Conservation (phyloP, 2,888 invertebrate genomes). For the Harpalus rufipes region DNA sequence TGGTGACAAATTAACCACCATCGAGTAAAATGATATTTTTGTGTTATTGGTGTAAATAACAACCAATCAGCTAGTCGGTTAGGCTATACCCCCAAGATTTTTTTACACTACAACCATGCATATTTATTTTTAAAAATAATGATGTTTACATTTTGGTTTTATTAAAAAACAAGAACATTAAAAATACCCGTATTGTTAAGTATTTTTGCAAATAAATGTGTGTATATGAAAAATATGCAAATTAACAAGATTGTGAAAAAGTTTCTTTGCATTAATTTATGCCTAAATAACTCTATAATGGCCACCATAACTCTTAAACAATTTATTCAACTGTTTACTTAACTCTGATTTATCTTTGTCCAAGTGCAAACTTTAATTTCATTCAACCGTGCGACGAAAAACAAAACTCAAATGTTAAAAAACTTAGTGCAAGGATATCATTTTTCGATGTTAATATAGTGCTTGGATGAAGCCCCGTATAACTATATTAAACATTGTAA, state of each 20-base stretch:
- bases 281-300: constrained; percentile 37
- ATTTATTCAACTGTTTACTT: constrained; percentile 44
- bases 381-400: constrained; percentile 1
- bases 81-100: too few relatives aligned
- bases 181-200: background rate
- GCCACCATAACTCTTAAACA: constrained; percentile 25
- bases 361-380: constrained; percentile 43
- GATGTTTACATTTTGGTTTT: background rate
- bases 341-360: constrained; percentile 8
- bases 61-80: too few relatives aligned
- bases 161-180: background rate
- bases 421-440: constrained; percentile 28
- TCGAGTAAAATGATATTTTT: too few relatives aligned
- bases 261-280: constrained; percentile 24
- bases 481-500: constrained; percentile 59
- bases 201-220: background rate
- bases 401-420: constrained; percentile 37
- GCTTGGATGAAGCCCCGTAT: constrained; percentile 52
- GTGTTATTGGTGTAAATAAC: too few relatives aligned
- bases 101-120: too few relatives aligned
- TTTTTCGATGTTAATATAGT: constrained; percentile 52
- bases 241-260: constrained; percentile 22
- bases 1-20: too few relatives aligned
- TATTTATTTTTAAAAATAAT: too few relatives aligned
- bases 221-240: constrained; percentile 16